Percentiles rank a stretch among this genome's conserved stretches.
Evolutionary conservation across 2,888 invertebrate species (phyloP).

Genomic region (Megalurothrips usitatus): DNA sequence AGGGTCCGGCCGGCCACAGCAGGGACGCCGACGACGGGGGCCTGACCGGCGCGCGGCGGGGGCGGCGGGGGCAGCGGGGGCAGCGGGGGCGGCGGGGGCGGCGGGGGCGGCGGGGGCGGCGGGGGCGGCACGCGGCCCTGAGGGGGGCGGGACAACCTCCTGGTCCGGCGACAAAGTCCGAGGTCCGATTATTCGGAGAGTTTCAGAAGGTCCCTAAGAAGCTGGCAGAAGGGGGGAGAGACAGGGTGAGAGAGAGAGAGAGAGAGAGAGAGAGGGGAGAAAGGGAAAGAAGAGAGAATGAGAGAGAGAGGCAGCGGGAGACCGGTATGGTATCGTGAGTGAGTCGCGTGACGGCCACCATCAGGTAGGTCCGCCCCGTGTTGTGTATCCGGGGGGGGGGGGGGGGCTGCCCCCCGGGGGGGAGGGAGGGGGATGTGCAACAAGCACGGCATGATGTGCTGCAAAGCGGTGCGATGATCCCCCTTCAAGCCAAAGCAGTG

Average conservation of each 20-base stretch:
- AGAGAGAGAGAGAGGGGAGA: conserved; percentile 32
- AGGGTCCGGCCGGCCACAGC: too few relatives aligned
- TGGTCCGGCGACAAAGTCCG: too few relatives aligned
- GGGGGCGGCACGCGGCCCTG: too few relatives aligned
- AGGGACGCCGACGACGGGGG: too few relatives aligned
- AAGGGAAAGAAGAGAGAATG: conserved; percentile 32
- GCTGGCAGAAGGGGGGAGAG: conserved; percentile 33
- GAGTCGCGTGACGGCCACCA: conserved; percentile 42
- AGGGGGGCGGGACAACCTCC: too few relatives aligned
- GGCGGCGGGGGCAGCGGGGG: too few relatives aligned
- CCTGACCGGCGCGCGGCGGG: too few relatives aligned
- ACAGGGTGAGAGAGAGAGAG: conserved; percentile 25
- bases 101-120: conserved; percentile 37
- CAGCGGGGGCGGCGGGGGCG: neutral
- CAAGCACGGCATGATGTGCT: neutral
- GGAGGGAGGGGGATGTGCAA: conserved; percentile 33
- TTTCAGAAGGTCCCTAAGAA: neutral
- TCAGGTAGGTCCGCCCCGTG: conserved; percentile 37
- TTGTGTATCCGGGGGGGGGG: conserved; percentile 39
- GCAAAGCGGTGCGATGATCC: conserved; percentile 25
- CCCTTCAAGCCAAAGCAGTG: conserved; percentile 6
- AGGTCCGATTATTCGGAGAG: too few relatives aligned
- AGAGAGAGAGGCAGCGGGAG: too few relatives aligned
- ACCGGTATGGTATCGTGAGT: neutral
- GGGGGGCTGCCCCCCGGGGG: neutral